These are phyloP conservation scores for Parascotia fuliginaria DNA, from an alignment of 2,888 invertebrate species.

Conservation along the genomic window DNA sequence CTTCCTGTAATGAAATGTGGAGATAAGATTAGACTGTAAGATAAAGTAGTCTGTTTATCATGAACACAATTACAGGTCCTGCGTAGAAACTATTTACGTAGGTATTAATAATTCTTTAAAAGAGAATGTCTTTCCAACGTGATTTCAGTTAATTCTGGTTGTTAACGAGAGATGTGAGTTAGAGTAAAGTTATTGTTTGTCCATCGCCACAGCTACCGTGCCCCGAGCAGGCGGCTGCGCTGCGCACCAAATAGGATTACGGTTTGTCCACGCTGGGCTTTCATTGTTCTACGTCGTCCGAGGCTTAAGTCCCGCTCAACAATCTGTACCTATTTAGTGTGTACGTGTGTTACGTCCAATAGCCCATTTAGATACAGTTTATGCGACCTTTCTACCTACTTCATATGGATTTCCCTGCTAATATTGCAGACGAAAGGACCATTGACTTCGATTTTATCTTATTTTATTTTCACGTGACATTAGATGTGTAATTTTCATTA, in stretches of 20 bases:
- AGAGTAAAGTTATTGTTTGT: slow-evolving; percentile 62
- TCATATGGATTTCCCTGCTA: neutral
- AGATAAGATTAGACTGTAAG: neutral
- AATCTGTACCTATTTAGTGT: slow-evolving; percentile 45
- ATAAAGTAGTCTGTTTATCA: neutral
- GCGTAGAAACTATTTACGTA: too few species aligned
- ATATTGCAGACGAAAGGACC: too few species aligned
- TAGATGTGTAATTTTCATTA: too few species aligned
- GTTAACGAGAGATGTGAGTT: slow-evolving; percentile 47
- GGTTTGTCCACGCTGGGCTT: slow-evolving; percentile 56
- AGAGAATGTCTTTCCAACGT: slow-evolving; percentile 33
- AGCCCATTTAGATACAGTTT: slow-evolving; percentile 36
- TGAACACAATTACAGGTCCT: neutral
- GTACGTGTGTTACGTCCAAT: slow-evolving; percentile 51
- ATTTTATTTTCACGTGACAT: too few species aligned
- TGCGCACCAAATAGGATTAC: slow-evolving; percentile 63
- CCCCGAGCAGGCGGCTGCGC: slow-evolving; percentile 26
- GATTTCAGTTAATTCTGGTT: slow-evolving; percentile 40
- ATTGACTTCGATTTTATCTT: too few species aligned
- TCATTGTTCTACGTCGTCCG: slow-evolving; percentile 56
- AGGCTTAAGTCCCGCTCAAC: slow-evolving; percentile 47
- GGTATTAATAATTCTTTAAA: slow-evolving; percentile 24
- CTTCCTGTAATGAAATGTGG: neutral
- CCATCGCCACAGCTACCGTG: slow-evolving; percentile 36
- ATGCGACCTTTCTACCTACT: neutral